Evolutionary conservation across 2,888 invertebrate species (phyloP).

Genomic region (Megalurothrips usitatus): DNA sequence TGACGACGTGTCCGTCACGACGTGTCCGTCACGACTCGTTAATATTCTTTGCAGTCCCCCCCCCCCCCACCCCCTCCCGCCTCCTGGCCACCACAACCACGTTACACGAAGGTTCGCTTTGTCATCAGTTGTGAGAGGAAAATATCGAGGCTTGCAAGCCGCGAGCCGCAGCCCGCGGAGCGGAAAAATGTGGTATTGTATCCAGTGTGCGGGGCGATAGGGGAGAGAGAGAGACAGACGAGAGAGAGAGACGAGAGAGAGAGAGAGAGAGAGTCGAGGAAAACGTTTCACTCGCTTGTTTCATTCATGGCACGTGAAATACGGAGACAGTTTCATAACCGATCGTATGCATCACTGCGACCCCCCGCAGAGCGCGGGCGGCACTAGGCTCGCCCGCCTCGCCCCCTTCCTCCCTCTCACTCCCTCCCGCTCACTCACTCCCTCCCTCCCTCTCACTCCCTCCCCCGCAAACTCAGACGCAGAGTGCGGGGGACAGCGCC

Average conservation of each 20-base stretch:
- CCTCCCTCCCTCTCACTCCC: no score
- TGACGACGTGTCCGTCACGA: no score
- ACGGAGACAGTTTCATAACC: slow-evolving; percentile 8
- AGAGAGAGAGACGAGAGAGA: neutral
- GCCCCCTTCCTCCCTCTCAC: no score
- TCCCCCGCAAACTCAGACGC: neutral
- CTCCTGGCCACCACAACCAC: neutral
- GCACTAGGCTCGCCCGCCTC: no score
- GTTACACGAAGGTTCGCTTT: neutral
- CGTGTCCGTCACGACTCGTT: no score
- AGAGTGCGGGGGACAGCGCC: neutral
- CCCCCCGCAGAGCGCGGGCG: neutral
- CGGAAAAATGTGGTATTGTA: neutral
- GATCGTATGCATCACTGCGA: neutral
- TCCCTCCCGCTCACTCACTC: no score
- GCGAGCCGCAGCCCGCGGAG: no score
- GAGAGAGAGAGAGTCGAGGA: neutral
- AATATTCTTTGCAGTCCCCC: neutral
- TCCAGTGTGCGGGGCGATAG: neutral
- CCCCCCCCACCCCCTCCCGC: neutral
- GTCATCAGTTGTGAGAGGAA: neutral
- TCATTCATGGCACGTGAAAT: slow-evolving; percentile 7
- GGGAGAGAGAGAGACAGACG: neutral
- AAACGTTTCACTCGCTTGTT: neutral
- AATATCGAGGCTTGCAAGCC: neutral